A percentile compares a stretch with the other conserved stretches of the same genome.
Conservation (phyloP, 1,140 invertebrate genomes). For the Drosophila bifasciata region DNA sequence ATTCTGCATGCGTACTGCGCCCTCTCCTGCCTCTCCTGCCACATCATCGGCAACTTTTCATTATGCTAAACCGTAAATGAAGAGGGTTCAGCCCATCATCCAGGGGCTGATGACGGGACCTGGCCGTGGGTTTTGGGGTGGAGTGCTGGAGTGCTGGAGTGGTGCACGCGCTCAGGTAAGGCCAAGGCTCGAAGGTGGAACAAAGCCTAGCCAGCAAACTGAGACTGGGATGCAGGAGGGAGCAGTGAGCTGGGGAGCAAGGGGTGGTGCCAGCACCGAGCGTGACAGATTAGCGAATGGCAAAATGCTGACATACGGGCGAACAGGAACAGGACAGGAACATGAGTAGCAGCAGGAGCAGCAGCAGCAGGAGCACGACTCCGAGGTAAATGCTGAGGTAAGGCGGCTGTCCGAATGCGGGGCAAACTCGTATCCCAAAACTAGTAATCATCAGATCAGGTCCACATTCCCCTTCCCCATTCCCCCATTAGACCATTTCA, state of each 20-base stretch:
- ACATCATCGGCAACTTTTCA: conserved; percentile 75
- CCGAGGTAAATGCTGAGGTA: background rate
- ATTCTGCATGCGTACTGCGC: conserved; percentile 41
- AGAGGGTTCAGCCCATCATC: conserved; percentile 62
- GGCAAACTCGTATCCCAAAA: conserved; percentile 53
- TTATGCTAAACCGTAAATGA: conserved; percentile 81
- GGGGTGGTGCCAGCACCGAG: conserved; percentile 41
- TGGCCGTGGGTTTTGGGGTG: background rate
- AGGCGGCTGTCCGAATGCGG: conserved; percentile 65
- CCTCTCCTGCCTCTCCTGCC: conserved; percentile 34
- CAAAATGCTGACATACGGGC: conserved; percentile 78
- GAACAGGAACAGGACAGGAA: conserved; percentile 14
- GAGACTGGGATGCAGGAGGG: background rate
- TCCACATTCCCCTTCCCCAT: background rate
- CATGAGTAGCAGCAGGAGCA: conserved; percentile 6
- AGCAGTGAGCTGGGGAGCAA: background rate
- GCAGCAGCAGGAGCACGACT: conserved; percentile 4
- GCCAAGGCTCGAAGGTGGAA: conserved; percentile 43
- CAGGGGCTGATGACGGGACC: background rate
- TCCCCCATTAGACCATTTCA: conserved; percentile 19
- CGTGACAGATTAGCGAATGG: conserved; percentile 72
- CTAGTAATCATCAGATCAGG: conserved; percentile 44
- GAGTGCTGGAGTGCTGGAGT: background rate
- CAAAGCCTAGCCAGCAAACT: conserved; percentile 21
- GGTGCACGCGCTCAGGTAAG: conserved; percentile 50